Conservation (phyloP, 2,888 invertebrate genomes). For the Oegoconia quadripuncta region DNA sequence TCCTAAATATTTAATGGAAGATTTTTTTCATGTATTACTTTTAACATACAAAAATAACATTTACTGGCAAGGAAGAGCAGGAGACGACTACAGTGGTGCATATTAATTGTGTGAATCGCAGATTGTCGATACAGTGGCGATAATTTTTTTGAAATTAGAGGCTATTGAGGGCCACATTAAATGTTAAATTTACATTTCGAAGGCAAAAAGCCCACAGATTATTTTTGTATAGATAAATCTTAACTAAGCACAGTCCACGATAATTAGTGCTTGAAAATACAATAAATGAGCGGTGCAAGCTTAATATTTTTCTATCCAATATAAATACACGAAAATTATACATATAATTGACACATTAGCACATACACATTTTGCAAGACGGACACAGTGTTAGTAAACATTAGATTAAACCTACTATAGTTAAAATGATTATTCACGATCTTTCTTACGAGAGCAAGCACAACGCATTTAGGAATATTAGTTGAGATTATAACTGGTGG, state of each 20-base stretch:
- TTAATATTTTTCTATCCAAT: conserved; percentile 33
- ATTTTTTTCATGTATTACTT: too few species aligned
- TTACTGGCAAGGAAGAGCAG: conserved; percentile 33
- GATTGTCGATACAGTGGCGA: neutral
- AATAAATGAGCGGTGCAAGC: conserved; percentile 29
- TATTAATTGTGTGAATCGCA: neutral
- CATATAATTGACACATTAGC: conserved; percentile 66
- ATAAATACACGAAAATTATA: conserved; percentile 31
- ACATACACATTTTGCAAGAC: conserved; percentile 45
- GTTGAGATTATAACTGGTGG: conserved; percentile 11
- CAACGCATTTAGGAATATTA: conserved; percentile 58
- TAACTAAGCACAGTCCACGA: neutral
- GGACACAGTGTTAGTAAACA: conserved; percentile 32
- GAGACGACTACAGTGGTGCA: conserved; percentile 33
- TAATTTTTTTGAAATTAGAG: conserved; percentile 1
- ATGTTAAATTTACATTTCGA: neutral
- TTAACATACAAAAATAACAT: conserved; percentile 36
- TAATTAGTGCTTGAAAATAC: conserved; percentile 1
- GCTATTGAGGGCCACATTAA: conserved; percentile 1
- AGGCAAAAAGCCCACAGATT: neutral
- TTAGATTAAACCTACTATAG: conserved; percentile 7
- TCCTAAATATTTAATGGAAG: too few species aligned
- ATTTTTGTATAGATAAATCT: neutral
- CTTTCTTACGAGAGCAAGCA: conserved; percentile 46
- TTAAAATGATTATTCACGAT: conserved; percentile 27